Evolutionary conservation across 2,888 invertebrate species (phyloP).

Genomic region (Leptinotarsa haldemani): DNA sequence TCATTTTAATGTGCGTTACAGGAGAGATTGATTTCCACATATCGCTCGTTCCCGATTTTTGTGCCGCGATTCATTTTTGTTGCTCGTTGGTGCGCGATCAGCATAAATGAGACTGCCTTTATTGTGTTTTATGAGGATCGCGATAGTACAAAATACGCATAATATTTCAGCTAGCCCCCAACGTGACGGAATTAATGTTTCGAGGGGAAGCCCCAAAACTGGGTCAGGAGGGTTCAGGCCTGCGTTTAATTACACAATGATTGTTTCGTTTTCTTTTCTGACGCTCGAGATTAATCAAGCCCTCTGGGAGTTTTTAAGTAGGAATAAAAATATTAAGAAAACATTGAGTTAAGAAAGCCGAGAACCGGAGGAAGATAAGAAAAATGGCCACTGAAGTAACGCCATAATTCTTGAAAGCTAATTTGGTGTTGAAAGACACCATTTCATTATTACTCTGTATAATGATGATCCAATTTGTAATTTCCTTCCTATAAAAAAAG

Average conservation of each 20-base stretch:
- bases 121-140: slow-evolving; percentile 1
- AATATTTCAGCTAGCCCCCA: neutral
- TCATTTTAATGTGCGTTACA: neutral
- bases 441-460: too few relatives aligned
- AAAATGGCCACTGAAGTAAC: too few relatives aligned
- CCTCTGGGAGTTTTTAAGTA: neutral
- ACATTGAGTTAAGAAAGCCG: too few relatives aligned
- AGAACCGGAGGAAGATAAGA: too few relatives aligned
- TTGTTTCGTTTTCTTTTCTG: slow-evolving; percentile 2
- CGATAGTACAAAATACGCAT: slow-evolving; percentile 12
- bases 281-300: neutral
- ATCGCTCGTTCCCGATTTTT: neutral
- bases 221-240: slow-evolving; percentile 1
- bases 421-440: too few relatives aligned
- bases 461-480: too few relatives aligned
- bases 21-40: slow-evolving; percentile 3
- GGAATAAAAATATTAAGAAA: neutral
- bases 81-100: neutral
- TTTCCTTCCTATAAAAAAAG: too few relatives aligned
- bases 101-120: slow-evolving; percentile 1
- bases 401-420: too few relatives aligned
- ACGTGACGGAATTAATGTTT: neutral
- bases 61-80: neutral
- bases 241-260: neutral
- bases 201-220: slow-evolving; percentile 4